Evolutionary conservation across 2,888 invertebrate species (phyloP), one percentile per base, ranked within the genome.

Genomic region (Aricia artaxerxes): DNA sequence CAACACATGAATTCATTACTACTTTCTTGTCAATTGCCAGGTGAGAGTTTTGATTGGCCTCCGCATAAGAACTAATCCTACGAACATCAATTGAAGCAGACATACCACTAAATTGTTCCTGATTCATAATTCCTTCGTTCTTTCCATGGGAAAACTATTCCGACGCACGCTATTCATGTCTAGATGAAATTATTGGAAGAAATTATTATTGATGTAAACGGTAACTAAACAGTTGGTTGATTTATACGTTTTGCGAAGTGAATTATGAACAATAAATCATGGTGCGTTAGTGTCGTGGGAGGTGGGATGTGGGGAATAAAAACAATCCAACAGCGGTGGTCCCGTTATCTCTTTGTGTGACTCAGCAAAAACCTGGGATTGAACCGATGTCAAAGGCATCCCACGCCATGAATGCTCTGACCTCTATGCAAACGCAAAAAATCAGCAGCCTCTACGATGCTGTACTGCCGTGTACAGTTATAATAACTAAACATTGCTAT

Each of bases 361-460:
- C 79, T 72, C 80, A 77, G 83, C 82, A 86, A 88, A 89, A 88
- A 87, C 81, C 81, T 85, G 82, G 82, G 82, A 83, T 82, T 81
- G 80, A 84, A 84, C 84, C 84, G 84, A 82, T 87, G 87, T 85
- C 88, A 86, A 83, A 83, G 82, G 49, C 85, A 82, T 91, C 91
- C 88, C 92, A 92, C 92, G 92, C 87, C 88, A 87, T 88, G 81
- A 53, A 16, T 84, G 83, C 85, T 83, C 84, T 88, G 89, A 88
- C 89, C 88, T 87, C 86, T 82, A 86, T 87, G 87, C 80, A 83
- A 87, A 87, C 84, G 82, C 81, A 83, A 83, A 81, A 83, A 84
- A 81, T 53, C 11, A 78, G 31, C 77, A 78, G 69, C 80, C 79
- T 80, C 73, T 78, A 80, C 73, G 73, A 16, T 24, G 24, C 24